phyloP scores from a whole-genome alignment of 2,113 vertebrate genomes.

The Solenodon paradoxus region DNA sequence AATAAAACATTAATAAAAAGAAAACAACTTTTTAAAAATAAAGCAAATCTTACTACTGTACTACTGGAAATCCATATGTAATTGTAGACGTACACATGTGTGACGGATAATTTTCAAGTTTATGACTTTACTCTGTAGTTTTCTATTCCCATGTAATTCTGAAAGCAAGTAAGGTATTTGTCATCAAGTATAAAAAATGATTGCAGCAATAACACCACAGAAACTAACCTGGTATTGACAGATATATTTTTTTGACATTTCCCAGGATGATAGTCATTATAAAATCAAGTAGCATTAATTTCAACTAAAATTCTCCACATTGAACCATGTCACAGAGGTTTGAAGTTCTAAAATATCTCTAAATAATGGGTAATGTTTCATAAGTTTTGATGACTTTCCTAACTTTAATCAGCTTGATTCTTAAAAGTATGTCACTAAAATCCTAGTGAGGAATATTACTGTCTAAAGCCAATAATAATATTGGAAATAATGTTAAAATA shows the following conservation, averaged over 20 bases:
- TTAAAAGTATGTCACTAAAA: not conserved
- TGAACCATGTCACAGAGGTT: not conserved
- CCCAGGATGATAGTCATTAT: not conserved
- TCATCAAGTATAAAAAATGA: not conserved
- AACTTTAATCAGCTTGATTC: not conserved
- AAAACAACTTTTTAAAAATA: too few species aligned
- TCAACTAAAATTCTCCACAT: not conserved
- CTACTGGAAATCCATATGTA: not conserved
- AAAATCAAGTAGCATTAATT: not conserved
- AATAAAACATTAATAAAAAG: too few species aligned
- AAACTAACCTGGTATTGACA: not conserved
- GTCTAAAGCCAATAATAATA: not conserved
- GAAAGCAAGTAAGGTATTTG: not conserved
- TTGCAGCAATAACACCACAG: slow-evolving; percentile 37
- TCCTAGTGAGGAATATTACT: not conserved
- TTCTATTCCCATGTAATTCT: not conserved
- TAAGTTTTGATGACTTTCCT: not conserved
- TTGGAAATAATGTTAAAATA: not conserved
- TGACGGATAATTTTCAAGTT: slow-evolving; percentile 27
- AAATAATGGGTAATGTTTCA: not conserved
- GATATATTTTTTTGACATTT: not conserved
- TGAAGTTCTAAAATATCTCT: not conserved
- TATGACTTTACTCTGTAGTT: not conserved
- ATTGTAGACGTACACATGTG: not conserved
- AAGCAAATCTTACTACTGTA: not conserved